phyloP scores from a whole-genome alignment of 2,888 invertebrate genomes.

The Rugalucina vietnamica region DNA sequence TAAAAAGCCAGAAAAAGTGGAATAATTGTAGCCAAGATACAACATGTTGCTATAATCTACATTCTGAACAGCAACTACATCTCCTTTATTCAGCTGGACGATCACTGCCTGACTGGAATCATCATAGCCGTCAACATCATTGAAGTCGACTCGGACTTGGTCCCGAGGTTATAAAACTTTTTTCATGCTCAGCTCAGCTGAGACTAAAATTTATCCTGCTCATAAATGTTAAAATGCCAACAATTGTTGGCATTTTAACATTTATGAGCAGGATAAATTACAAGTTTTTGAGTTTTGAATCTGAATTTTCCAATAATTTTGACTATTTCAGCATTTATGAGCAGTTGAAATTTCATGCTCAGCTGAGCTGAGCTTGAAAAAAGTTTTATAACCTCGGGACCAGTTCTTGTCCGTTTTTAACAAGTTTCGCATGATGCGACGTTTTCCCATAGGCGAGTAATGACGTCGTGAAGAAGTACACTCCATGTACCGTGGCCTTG shows the following conservation, averaged over 20 bases:
- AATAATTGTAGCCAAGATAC: neutral
- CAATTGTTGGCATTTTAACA: too few relatives aligned
- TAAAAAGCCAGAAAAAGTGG: neutral
- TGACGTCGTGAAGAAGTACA: neutral
- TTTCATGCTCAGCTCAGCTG: too few relatives aligned
- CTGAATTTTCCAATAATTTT: too few relatives aligned
- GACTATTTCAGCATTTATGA: too few relatives aligned
- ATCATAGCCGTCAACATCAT: neutral
- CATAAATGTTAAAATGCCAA: too few relatives aligned
- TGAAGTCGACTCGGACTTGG: neutral
- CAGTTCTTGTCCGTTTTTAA: neutral
- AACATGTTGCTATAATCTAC: neutral
- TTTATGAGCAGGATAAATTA: too few relatives aligned
- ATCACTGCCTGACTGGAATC: neutral
- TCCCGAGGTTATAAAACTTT: too few relatives aligned
- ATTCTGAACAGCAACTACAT: neutral
- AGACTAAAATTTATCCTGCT: too few relatives aligned
- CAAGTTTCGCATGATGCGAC: neutral
- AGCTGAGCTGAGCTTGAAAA: too few relatives aligned
- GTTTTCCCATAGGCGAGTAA: neutral
- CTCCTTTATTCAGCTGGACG: neutral
- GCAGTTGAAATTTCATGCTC: too few relatives aligned
- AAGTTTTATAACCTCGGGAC: too few relatives aligned
- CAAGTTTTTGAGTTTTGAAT: too few relatives aligned
- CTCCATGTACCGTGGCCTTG: neutral